Evolutionary conservation across 2,797 vertebrate species (phyloP).

Genomic region (Percopsis omiscomaycus): DNA sequence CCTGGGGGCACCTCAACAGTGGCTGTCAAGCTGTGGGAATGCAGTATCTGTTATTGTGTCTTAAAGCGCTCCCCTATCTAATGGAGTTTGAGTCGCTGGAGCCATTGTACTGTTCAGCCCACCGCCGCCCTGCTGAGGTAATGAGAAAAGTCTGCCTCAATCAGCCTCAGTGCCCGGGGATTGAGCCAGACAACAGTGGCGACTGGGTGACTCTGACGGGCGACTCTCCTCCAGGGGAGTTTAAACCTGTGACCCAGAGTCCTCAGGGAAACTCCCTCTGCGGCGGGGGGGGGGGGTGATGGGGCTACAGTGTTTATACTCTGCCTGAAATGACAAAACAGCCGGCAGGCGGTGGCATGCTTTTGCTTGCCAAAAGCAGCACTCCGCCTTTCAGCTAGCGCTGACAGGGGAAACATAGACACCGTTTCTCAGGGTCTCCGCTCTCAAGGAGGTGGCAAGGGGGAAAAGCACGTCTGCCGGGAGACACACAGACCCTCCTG

Average conservation of each 20-base stretch:
- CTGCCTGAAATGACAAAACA: conserved; percentile 66
- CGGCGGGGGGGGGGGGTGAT: conserved; percentile 22
- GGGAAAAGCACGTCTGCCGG: no score
- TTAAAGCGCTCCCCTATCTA: no score
- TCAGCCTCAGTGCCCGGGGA: conserved; percentile 2
- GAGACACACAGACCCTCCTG: no score
- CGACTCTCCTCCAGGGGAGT: conserved; percentile 29
- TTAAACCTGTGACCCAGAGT: conserved; percentile 58
- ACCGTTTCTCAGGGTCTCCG: not conserved
- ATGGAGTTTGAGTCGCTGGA: no score
- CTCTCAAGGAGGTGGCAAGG: no score
- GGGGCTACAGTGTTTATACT: conserved; percentile 33
- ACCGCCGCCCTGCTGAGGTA: not conserved
- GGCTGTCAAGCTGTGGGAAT: not conserved
- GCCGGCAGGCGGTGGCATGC: conserved; percentile 40
- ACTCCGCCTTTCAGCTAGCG: conserved; percentile 12
- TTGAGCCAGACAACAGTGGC: conserved; percentile 17
- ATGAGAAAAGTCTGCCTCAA: conserved; percentile 3
- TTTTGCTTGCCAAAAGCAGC: conserved; percentile 26
- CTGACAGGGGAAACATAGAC: conserved; percentile 18
- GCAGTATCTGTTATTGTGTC: no score
- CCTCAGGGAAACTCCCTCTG: conserved; percentile 42
- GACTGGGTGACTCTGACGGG: conserved; percentile 21
- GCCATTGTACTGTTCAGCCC: no score
- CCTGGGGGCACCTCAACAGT: not conserved